These are phyloP conservation scores for Ctenopoma multispine DNA, from an alignment of 2,797 vertebrate genomes.

Conservation along the genomic window DNA sequence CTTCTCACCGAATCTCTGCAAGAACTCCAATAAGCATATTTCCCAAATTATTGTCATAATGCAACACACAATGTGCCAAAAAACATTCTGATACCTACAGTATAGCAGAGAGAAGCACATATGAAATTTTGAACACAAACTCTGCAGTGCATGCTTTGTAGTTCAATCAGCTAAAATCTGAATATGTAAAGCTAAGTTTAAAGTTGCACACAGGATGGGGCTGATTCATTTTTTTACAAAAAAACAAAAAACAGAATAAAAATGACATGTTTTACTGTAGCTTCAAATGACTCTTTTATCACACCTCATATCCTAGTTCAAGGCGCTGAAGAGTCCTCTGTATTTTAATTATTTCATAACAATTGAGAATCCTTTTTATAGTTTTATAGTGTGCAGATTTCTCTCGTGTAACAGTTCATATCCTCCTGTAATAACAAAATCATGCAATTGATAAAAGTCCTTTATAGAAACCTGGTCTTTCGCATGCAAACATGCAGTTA, in stretches of 20 bases:
- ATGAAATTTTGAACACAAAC: neutral
- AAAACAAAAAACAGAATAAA: too few relatives aligned
- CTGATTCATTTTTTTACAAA: neutral
- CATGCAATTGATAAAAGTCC: too few relatives aligned
- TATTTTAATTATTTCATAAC: too few relatives aligned
- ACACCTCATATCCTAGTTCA: too few relatives aligned
- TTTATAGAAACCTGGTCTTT: too few relatives aligned
- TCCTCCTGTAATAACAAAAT: too few relatives aligned
- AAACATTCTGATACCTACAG: neutral
- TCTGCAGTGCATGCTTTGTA: constrained; percentile 5
- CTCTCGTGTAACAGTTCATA: too few relatives aligned
- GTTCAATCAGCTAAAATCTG: neutral
- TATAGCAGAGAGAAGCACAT: neutral
- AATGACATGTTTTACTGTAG: neutral
- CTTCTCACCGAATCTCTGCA: too few relatives aligned
- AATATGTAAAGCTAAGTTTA: constrained; percentile 3
- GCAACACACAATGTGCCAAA: neutral
- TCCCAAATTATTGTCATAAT: neutral
- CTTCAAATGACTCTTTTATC: too few relatives aligned
- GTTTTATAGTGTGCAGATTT: too few relatives aligned
- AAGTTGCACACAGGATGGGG: neutral
- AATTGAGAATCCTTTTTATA: too few relatives aligned
- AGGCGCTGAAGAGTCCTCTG: too few relatives aligned
- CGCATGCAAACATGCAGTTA: neutral
- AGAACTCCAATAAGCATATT: neutral